phyloP scores from a whole-genome alignment of 1,140 invertebrate genomes.

The Euwallacea similis region DNA sequence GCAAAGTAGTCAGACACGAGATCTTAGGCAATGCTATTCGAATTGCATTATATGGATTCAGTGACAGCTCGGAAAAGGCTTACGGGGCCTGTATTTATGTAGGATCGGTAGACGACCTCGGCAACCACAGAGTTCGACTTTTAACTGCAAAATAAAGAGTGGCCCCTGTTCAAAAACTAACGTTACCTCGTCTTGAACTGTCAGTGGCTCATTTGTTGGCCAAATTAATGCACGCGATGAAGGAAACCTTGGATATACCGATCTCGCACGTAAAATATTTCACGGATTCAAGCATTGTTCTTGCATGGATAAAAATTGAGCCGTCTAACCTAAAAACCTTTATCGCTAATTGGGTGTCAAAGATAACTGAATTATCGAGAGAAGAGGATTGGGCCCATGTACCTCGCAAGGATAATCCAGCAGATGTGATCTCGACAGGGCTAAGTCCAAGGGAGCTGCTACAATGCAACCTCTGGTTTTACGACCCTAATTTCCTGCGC shows the following conservation, averaged over 20 bases:
- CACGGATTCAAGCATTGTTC: constrained; percentile 53
- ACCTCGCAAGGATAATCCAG: constrained; percentile 49
- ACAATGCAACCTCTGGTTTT: constrained; percentile 49
- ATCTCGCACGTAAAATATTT: constrained; percentile 45
- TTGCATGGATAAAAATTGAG: constrained; percentile 40
- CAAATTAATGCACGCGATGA: constrained; percentile 25
- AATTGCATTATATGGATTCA: constrained; percentile 38
- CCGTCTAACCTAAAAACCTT: constrained; percentile 43
- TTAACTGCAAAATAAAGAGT: neutral
- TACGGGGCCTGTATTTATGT: constrained; percentile 51
- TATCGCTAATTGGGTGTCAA: constrained; percentile 45
- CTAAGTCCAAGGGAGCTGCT: constrained; percentile 37
- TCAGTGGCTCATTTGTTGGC: constrained; percentile 38
- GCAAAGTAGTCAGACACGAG: no score
- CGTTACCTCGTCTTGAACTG: constrained; percentile 43
- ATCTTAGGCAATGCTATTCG: no score
- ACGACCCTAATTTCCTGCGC: constrained; percentile 39
- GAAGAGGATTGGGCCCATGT: constrained; percentile 49
- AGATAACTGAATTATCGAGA: constrained; percentile 48
- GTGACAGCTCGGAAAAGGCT: constrained; percentile 47
- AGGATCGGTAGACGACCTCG: constrained; percentile 15
- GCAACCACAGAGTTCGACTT: neutral
- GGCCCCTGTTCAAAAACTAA: constrained; percentile 21
- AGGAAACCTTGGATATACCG: neutral
- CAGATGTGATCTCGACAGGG: constrained; percentile 55